phyloP scores from a whole-genome alignment of 1,140 invertebrate genomes.

The Pogonomyrmex barbatus region DNA sequence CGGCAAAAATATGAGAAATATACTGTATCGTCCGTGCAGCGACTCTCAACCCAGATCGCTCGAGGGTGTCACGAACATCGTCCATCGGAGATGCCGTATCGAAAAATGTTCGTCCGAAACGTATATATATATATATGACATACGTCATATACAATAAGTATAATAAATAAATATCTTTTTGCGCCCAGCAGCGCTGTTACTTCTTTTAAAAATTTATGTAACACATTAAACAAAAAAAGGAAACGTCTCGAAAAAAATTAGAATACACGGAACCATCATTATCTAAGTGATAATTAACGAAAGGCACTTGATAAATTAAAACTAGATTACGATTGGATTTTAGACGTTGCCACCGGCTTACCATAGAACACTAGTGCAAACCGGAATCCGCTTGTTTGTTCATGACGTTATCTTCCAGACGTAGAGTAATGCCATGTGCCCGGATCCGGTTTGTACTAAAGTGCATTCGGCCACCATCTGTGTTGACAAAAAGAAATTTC shows the following conservation, averaged over 20 bases:
- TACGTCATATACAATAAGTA: neutral
- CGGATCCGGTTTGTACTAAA: conserved; percentile 69
- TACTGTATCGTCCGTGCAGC: conserved; percentile 43
- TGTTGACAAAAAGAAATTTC: conserved; percentile 60
- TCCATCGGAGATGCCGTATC: neutral
- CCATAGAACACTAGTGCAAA: conserved; percentile 34
- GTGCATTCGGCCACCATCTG: conserved; percentile 67
- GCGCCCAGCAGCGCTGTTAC: neutral
- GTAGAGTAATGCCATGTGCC: conserved; percentile 67
- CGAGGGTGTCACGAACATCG: conserved; percentile 48
- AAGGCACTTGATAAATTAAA: neutral
- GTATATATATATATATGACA: neutral
- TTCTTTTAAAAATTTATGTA: neutral
- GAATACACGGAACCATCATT: neutral
- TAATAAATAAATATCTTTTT: neutral
- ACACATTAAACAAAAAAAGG: too few species aligned
- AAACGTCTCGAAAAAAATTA: neutral
- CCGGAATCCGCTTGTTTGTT: conserved; percentile 52
- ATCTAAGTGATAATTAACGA: neutral
- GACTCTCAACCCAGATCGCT: conserved; percentile 30
- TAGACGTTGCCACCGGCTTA: neutral
- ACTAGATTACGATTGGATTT: conserved; percentile 17
- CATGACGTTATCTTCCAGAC: conserved; percentile 57
- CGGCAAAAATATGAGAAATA: conserved; percentile 59
- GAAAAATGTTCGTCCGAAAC: conserved; percentile 8